Evolutionary conservation across 2,797 vertebrate genomes (phyloP).

Genomic region (Sebastes jordani): DNA sequence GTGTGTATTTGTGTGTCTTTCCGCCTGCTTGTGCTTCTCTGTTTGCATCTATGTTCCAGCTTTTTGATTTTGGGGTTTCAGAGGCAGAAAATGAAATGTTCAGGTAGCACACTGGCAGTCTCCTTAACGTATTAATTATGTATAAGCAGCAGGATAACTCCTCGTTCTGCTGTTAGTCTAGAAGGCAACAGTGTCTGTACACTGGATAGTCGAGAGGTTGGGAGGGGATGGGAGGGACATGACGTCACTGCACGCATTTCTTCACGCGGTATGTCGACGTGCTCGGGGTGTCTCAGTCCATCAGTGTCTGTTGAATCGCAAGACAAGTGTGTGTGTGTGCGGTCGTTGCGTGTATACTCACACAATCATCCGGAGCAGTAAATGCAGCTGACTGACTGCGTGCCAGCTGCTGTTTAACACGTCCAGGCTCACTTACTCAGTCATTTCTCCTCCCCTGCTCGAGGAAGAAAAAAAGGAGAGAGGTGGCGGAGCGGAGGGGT

Average conservation of each 20-base stretch:
- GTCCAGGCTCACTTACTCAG: conserved; percentile 63
- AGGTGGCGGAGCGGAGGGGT: conserved; percentile 18
- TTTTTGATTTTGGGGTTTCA: conserved; percentile 47
- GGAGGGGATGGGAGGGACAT: conserved; percentile 44
- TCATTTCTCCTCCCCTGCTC: conserved; percentile 29
- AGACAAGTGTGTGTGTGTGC: conserved; percentile 22
- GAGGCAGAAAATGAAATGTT: conserved; percentile 58
- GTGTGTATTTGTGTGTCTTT: background rate
- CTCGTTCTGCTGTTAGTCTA: conserved; percentile 45
- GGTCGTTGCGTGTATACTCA: conserved; percentile 33
- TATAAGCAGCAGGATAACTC: conserved; percentile 58
- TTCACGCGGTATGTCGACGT: conserved; percentile 39
- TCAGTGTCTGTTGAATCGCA: conserved; percentile 57
- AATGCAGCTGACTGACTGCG: conserved; percentile 66
- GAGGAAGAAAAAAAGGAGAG: conserved; percentile 43
- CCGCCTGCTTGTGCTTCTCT: conserved; percentile 1
- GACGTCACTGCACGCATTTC: conserved; percentile 70
- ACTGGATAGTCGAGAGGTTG: conserved; percentile 52
- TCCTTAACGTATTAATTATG: conserved; percentile 70
- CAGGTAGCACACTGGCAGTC: conserved; percentile 36
- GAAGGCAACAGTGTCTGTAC: conserved; percentile 52
- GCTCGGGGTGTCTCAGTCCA: conserved; percentile 48
- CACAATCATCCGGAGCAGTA: conserved; percentile 56
- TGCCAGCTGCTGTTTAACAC: conserved; percentile 74
- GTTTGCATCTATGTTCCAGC: conserved; percentile 27